Percentiles rank a stretch among this genome's conserved stretches.
phyloP scores from a whole-genome alignment of 1,140 invertebrate species.

The Coelopa frigida region DNA sequence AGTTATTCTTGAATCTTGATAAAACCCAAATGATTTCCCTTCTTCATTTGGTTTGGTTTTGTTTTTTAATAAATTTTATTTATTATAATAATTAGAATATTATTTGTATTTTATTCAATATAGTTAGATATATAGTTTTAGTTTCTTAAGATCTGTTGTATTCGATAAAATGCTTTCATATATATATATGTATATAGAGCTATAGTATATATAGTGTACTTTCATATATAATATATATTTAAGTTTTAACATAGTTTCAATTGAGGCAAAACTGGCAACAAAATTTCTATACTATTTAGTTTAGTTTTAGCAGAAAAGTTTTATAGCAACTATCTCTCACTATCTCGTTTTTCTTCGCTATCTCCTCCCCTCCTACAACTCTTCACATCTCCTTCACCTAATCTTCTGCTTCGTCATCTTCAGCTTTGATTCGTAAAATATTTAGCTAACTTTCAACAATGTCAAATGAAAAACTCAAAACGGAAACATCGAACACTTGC shows the following conservation, averaged over 20 bases:
- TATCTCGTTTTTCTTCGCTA: conserved; percentile 2
- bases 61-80: conserved; percentile 15
- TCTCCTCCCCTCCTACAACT: background rate
- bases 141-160: too few species aligned
- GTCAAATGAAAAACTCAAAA: conserved; percentile 18
- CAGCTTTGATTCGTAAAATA: too few species aligned
- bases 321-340: conserved; percentile 12
- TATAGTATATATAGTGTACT: background rate
- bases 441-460: conserved; percentile 43
- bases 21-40: too few species aligned
- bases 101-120: background rate
- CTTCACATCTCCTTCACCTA: conserved; percentile 16
- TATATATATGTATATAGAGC: conserved; percentile 15
- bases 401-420: too few species aligned
- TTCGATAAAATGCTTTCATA: too few species aligned
- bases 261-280: conserved; percentile 46
- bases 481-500: too few species aligned
- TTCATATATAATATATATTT: conserved; percentile 14
- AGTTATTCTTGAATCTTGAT: too few species aligned
- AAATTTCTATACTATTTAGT: conserved; percentile 34
- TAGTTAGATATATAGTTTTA: too few species aligned
- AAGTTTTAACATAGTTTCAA: conserved; percentile 43
- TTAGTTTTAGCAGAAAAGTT: conserved; percentile 9
- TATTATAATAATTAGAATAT: conserved; percentile 12
- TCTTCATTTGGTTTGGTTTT: too few species aligned